These are phyloP conservation scores for Mustela nigripes DNA, from an alignment of 2,113 vertebrate genomes.

Conservation along the genomic window DNA sequence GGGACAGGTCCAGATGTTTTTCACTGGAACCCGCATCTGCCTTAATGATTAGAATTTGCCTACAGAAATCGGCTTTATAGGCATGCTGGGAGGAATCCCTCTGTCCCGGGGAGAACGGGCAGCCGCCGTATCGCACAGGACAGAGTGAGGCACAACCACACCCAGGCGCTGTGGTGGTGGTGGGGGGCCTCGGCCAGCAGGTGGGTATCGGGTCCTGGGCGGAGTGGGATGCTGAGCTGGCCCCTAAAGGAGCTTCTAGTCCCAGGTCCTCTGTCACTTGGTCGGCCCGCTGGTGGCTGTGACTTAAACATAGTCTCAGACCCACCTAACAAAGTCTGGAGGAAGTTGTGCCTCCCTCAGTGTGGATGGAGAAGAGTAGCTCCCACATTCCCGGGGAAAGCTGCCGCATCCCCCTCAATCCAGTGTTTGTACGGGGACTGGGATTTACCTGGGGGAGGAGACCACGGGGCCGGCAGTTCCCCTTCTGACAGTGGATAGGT, in stretches of 20 bases:
- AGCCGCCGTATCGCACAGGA: neutral
- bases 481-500: neutral
- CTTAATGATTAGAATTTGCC: neutral
- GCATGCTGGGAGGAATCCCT: neutral
- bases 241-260: too few species aligned
- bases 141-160: too few species aligned
- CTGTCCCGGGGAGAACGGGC: neutral
- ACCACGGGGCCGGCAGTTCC: accelerated
- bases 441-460: neutral
- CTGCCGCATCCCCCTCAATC: accelerated
- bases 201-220: neutral
- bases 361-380: accelerated
- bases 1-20: neutral
- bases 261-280: too few species aligned
- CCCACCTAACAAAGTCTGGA: too few species aligned
- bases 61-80: neutral
- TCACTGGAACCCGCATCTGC: neutral
- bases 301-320: neutral
- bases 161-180: accelerated
- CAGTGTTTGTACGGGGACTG: neutral
- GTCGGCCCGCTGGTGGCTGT: neutral
- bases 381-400: neutral
- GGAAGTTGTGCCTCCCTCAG: neutral
- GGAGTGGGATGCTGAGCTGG: neutral
- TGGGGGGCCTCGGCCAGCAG: accelerated